Conservation (phyloP, 2,888 invertebrate genomes). For the Leucoptera coffeella region DNA sequence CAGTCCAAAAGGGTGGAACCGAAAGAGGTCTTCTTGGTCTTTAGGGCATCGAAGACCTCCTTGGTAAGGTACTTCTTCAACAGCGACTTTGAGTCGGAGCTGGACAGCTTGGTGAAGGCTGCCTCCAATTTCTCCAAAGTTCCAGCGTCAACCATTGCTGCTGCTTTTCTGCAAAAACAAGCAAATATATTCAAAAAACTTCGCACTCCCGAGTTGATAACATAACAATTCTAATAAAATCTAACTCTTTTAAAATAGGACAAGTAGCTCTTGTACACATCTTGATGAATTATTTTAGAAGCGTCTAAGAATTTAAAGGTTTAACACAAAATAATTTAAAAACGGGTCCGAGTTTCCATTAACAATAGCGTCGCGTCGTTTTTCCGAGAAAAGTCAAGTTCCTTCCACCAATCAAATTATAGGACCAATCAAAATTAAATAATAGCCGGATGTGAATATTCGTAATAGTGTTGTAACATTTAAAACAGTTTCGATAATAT, state of each 20-base stretch:
- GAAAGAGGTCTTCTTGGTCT: constrained; percentile 89
- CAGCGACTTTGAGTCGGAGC: constrained; percentile 90
- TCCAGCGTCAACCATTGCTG: constrained; percentile 87
- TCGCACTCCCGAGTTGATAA: background rate
- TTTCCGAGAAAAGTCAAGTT: too few species aligned
- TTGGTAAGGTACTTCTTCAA: constrained; percentile 92
- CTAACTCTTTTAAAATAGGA: constrained; percentile 45
- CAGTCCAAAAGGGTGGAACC: constrained; percentile 90
- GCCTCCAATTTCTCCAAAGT: constrained; percentile 87
- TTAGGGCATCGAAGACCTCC: constrained; percentile 85
- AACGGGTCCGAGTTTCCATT: too few species aligned
- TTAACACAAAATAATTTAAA: too few species aligned
- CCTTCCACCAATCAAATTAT: too few species aligned
- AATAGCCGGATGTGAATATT: too few species aligned
- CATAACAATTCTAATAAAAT: constrained; percentile 4
- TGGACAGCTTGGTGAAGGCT: constrained; percentile 81
- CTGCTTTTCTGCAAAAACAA: constrained; percentile 58
- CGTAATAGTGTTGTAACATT: too few species aligned
- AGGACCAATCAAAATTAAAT: too few species aligned
- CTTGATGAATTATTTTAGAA: too few species aligned
- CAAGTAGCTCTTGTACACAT: constrained; percentile 47
- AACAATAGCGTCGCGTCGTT: too few species aligned
- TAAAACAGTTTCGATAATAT: too few species aligned
- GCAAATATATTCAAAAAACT: constrained; percentile 1
- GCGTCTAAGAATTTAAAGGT: too few species aligned